Evolutionary conservation across 2,888 invertebrate species (phyloP).

Genomic region (Alviniconcha strummeri): DNA sequence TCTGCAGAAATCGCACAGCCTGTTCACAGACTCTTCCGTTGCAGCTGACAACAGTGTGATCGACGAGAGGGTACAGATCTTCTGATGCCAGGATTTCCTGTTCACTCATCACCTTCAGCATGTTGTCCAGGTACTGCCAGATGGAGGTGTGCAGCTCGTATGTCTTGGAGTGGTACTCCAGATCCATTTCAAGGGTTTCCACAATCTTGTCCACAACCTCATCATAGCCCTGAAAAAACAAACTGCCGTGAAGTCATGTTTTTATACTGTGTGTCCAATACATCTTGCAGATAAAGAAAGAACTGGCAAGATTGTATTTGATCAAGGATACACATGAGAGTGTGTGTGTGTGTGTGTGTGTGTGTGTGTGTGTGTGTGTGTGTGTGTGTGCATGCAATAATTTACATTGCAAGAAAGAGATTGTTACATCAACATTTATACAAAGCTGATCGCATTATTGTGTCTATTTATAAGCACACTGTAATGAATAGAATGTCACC

Average conservation of each 20-base stretch:
- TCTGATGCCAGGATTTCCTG: constrained; percentile 34
- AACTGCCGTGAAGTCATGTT: not conserved
- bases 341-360: too few species aligned
- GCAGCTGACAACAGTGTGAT: constrained; percentile 16
- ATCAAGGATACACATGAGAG: not conserved
- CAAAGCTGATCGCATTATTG: too few species aligned
- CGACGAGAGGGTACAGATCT: constrained; percentile 12
- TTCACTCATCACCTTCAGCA: constrained; percentile 44
- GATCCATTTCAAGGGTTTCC: constrained; percentile 34
- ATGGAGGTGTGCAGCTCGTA: constrained; percentile 37
- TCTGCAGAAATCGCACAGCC: constrained; percentile 37
- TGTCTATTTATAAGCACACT: too few species aligned
- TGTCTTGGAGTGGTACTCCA: constrained; percentile 29
- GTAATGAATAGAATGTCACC: too few species aligned
- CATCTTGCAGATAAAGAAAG: not conserved
- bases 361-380: too few species aligned
- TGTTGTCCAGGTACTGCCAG: constrained; percentile 41
- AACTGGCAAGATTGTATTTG: not conserved
- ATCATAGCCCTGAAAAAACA: constrained; percentile 33
- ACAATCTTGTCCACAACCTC: constrained; percentile 32
- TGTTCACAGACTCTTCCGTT: constrained; percentile 37
- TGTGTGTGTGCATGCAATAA: too few species aligned
- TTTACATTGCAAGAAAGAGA: too few species aligned
- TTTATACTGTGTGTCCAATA: not conserved
- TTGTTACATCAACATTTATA: too few species aligned